Base-by-base conservation (phyloP, 1,140 invertebrate species). In the Charaxes varanes region DNA sequence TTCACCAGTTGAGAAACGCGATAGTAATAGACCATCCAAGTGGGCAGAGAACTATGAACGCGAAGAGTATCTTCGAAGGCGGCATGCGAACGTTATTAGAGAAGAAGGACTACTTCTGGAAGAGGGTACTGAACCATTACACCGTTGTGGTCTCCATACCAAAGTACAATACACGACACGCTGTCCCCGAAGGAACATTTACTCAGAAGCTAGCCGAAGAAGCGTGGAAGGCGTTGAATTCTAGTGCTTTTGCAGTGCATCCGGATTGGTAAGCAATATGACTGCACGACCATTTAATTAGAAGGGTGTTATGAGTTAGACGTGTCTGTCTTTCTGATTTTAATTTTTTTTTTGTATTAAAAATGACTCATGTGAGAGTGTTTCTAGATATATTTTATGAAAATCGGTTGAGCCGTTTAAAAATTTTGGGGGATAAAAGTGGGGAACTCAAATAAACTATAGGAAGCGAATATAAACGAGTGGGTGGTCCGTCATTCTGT, bases 91-190 rank as follows among this genome's bases (percentile, higher is more conserved):
- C 60, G 0, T 50, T 53, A 4, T 10, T 79, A 8, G 72, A 68
- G 32, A 52, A 59, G 13, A 57, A 62, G 4, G 67, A 80, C 14
- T 82, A 77, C 13, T 57, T 62, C 26, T 82, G 78, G 78, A 62
- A 59, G 41, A 46, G 78, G 11, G 61, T 82, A 0, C 48, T 68
- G 7, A 43, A 82, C 23, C 76, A 82, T 24, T 82, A 82, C 38
- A 80, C 76, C 0, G 58, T 66, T 0, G 58, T 80, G 8, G 64
- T 72, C 1, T 59, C 66, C 0, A 40, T 82, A 7, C 76, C 78
- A 0, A 56, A 46, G 1, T 58, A 69, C 10, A 65, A 57, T 7
- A 36, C 46, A 3, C 31, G 26, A 2, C 64, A 66, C 8, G 53
- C 58, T 1, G 62, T 63, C 0, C 59, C 65, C 0, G 56, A 59